Base-by-base conservation (phyloP, 2,797 vertebrate species). In the Enteromius paludinosus region DNA sequence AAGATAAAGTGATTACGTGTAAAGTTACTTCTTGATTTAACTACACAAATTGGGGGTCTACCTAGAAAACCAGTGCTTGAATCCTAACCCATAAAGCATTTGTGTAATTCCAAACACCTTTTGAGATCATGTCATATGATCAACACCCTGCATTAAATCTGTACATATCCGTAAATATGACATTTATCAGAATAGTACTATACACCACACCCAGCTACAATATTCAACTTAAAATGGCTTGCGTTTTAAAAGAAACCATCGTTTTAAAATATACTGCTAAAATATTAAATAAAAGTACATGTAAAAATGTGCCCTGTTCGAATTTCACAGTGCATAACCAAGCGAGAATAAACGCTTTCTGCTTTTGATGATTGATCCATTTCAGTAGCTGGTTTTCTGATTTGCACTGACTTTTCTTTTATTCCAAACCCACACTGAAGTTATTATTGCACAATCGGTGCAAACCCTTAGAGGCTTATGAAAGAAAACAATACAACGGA, bases 391-490 rank as follows among this genome's bases (percentile, higher is more conserved):
- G 28, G 15, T 47, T 78, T 28, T 59, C 61, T 62, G 61, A 62
- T 62, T 62, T 62, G 61, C 61, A 62, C 54, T 68, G 78, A 8
- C 47, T 6, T 49, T 45, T 38, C 15, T 70, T 71, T 35, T 56
- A 56, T 65, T 45, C 52, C 5, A 20, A 71, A 73, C 68, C 72
- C 66, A 84, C 30, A 59, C 38, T 81, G 25, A 61, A 43, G 54
- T 47, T 70, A 68, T 86, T 87, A 85, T 85, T 88, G 85, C 83
- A 83, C 81, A 79, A 83, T 76, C 52, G 2, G 47, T 23, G 12
- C 71, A 72, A 68, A 75, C 41, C 78, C 41, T 61, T 47, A 75
- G 56, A 83, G 30, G 47, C 15, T 61, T 77, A 72, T 54, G 41
- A 79, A 76, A 61, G 18, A 84, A 54, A 54, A 62, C 33, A 69